Percentiles rank a stretch among this genome's conserved stretches.
These are phyloP conservation scores for Anastrepha ludens DNA, from an alignment of 1,140 invertebrate genomes.

Conservation along the genomic window DNA sequence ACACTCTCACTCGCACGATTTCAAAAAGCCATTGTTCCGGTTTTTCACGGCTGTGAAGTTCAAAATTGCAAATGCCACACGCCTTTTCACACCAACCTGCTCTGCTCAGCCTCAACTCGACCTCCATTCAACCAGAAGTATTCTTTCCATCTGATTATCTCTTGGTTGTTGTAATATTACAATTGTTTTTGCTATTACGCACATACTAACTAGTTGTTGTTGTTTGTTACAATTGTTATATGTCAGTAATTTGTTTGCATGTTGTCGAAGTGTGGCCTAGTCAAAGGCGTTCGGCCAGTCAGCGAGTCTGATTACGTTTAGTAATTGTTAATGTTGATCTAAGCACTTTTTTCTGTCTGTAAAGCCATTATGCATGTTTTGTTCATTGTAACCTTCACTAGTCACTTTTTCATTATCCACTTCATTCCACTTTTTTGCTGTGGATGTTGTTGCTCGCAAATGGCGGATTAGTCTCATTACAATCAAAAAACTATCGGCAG, in stretches of 20 bases:
- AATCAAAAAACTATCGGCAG: slow-evolving; percentile 15
- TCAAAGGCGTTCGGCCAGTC: slow-evolving; percentile 8
- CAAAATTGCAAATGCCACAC: not conserved
- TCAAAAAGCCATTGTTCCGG: not conserved
- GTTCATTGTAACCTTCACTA: not conserved
- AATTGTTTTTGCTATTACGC: not conserved
- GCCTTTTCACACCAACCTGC: not conserved
- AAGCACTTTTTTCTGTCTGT: not conserved
- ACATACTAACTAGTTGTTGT: not conserved
- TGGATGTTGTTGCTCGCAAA: not conserved
- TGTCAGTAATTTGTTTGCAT: slow-evolving; percentile 6
- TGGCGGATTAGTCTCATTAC: not conserved
- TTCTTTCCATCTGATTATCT: not conserved
- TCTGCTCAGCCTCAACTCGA: not conserved
- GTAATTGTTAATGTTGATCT: not conserved
- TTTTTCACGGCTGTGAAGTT: slow-evolving; percentile 10
- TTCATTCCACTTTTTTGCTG: not conserved
- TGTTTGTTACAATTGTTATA: not conserved
- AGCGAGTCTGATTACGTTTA: not conserved
- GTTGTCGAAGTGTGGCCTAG: not conserved
- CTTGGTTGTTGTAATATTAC: not conserved
- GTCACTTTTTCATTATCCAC: not conserved
- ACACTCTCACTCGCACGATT: not conserved
- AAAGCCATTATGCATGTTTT: not conserved
- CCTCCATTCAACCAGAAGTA: not conserved